Evolutionary conservation across 2,888 invertebrate genomes (phyloP), one percentile per base, ranked within the genome.

Genomic region (Eretmocerus hayati): DNA sequence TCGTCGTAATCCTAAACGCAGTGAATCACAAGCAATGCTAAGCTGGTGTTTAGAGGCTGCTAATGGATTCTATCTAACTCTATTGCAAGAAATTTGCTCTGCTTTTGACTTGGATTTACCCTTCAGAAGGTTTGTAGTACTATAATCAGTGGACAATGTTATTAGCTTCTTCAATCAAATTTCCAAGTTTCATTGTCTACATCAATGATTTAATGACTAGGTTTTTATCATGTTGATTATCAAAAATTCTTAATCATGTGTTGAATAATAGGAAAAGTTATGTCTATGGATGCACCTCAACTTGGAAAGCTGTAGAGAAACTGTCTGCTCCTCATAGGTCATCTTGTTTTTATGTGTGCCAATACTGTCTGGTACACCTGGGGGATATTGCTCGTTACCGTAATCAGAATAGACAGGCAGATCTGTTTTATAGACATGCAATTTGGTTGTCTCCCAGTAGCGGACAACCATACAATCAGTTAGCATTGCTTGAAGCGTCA

Each of bases 401-500:
- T 53, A 86, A 86, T 62, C 86, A 88, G 69, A 80, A 84, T 56
- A 79, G 83, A 41, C 85, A 88, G 64, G 90, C 90, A 0, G 88
- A 90, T 66, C 84, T 84, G 15, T 90, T 88, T 72, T 91, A 92
- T 72, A 83, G 85, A 58, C 85, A 87, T 71, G 87, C 87, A 36
- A 79, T 86, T 40, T 77, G 80, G 41, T 77, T 86, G 46, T 84
- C 84, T 4, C 85, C 86, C 46, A 81, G 81, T 58, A 85, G 84
- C 53, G 91, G 91, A 5, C 91, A 91, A 71, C 90, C 91, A 0
- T 92, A 90, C 73, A 91, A 92, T 73, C 90, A 92, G 74, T 75
- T 91, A 63, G 86, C 90, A 42, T 76, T 91, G 39, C 75, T 92
- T 56, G 85, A 88, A 69, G 86, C 87, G 58, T 85, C 87, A 30